Base-by-base conservation (phyloP, 1,140 invertebrate species). In the Schlechtendalia chinensis region DNA sequence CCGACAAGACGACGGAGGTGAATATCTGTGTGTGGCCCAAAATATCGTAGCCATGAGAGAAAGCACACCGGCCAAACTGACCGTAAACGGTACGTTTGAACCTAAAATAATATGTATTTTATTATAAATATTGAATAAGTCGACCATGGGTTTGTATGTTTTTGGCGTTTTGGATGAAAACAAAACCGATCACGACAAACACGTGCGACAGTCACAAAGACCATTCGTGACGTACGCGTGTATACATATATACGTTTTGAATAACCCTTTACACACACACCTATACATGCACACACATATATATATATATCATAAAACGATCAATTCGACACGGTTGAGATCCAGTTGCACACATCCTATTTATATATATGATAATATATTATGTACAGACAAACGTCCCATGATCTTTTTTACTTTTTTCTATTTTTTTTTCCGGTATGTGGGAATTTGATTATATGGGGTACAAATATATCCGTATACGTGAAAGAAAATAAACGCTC, bases 21-120 rank as follows among this genome's bases (percentile, higher is more conserved):
- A 91, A 82, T 97, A 96, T 85, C 90, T 93, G 83, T 97, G 96
- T 86, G 87, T 94, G 17, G 95, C 94, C 10, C 90, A 91, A 72
- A 96, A 96, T 86, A 89, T 94, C 83, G 95, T 93, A 5, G 95
- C 93, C n/a, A 89, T 90, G 75, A 89, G 92, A 83, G 93, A 94
- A 84, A 93, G 92, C 5, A 85, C 87, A 19, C 88, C 91, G 3
- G 94, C 93, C 1, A 90, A 89, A 63, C 87, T 97, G n/a, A 92
- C 91, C 65, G 93, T 96, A 82, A 90, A 94, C 84, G 92, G 93
- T 93, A 88, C 89, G 88, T 14, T 53, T 16, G 58, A 39, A 39
- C 32, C 3, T 8, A 39, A 39, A n/a, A n/a, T n/a, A n/a, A n/a
- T n/a, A n/a, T n/a, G n/a, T n/a, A n/a, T n/a, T n/a, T n/a, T 39